These are phyloP conservation scores for Argopecten irradians DNA, from an alignment of 1,140 invertebrate genomes.

Conservation along the genomic window DNA sequence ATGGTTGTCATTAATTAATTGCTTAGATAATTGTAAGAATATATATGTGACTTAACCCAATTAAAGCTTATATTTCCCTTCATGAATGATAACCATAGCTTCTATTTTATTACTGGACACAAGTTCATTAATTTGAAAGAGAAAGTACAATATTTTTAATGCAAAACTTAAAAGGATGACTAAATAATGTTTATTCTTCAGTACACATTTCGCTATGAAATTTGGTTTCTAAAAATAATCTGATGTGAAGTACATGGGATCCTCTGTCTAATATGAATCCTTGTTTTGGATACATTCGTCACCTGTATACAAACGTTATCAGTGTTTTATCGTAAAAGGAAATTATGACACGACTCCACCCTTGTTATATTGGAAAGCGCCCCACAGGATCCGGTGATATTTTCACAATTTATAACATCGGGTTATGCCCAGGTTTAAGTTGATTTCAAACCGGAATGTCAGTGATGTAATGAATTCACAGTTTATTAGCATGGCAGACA, in stretches of 20 bases:
- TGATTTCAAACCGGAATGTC: not conserved
- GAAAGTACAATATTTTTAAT: no score
- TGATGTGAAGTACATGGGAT: not conserved
- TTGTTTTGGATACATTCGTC: not conserved
- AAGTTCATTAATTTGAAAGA: no score
- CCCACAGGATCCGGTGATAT: not conserved
- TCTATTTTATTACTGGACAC: no score
- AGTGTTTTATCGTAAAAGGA: not conserved
- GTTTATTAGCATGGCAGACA: not conserved
- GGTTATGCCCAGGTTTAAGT: constrained; percentile 1
- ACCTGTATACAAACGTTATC: not conserved
- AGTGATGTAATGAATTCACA: not conserved
- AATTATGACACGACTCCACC: not conserved
- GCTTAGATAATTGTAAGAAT: no score
- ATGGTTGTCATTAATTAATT: no score
- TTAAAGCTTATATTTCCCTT: no score
- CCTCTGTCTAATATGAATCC: not conserved
- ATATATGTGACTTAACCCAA: no score
- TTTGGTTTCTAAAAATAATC: not conserved
- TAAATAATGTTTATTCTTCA: no score
- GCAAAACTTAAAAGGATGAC: no score
- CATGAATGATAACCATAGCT: no score
- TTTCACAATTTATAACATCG: not conserved
- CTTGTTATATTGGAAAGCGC: not conserved
- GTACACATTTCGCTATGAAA: no score